Conservation (phyloP, 2,888 invertebrate species). For the Mythimna lalbum region DNA sequence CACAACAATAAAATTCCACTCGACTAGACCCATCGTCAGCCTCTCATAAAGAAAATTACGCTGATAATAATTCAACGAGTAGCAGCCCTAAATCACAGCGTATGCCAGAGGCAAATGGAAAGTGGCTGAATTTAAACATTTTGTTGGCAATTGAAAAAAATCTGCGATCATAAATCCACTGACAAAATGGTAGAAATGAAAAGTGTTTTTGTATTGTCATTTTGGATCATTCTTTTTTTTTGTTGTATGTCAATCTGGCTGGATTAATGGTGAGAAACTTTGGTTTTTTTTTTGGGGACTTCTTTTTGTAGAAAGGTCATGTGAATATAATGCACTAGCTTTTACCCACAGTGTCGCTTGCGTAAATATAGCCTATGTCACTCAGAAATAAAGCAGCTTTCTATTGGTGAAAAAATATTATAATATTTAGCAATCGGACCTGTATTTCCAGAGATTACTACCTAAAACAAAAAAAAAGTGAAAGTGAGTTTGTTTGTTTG, state of each 20-base stretch:
- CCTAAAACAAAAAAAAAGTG: too few relatives aligned
- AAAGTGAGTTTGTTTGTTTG: too few relatives aligned
- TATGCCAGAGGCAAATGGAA: conserved; percentile 79
- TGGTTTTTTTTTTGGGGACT: neutral
- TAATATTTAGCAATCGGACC: too few relatives aligned
- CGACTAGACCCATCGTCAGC: conserved; percentile 60
- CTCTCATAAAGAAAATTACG: conserved; percentile 70
- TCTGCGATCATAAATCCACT: conserved; percentile 50
- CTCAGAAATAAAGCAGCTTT: too few relatives aligned
- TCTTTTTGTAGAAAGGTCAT: neutral
- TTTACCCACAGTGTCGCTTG: too few relatives aligned
- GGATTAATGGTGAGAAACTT: conserved; percentile 21
- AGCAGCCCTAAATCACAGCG: conserved; percentile 79
- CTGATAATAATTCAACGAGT: conserved; percentile 74
- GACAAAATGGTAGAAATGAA: conserved; percentile 48
- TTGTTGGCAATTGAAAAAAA: conserved; percentile 77
- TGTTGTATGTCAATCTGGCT: conserved; percentile 6
- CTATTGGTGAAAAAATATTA: too few relatives aligned
- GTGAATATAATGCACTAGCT: neutral
- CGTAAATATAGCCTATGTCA: too few relatives aligned
- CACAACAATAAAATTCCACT: conserved; percentile 70
- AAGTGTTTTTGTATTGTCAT: conserved; percentile 49
- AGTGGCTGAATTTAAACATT: conserved; percentile 75
- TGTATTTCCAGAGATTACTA: too few relatives aligned
- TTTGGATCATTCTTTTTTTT: conserved; percentile 21